Conservation (phyloP, 2,888 invertebrate species). For the Chouioia cunea region DNA sequence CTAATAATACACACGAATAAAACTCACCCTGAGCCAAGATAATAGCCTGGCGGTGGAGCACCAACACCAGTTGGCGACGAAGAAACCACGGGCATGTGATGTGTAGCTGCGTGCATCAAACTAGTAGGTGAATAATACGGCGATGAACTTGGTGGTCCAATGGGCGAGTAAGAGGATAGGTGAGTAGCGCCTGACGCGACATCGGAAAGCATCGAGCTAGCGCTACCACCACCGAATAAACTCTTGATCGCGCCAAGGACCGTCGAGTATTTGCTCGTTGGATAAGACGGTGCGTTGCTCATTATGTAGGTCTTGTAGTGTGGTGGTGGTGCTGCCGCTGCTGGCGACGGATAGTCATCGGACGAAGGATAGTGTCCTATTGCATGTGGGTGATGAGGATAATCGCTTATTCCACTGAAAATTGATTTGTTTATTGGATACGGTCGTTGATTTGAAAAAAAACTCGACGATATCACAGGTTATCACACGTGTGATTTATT, state of each 20-base stretch:
- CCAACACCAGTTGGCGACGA: neutral
- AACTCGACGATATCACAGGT: too few species aligned
- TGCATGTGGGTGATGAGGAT: slow-evolving; percentile 1
- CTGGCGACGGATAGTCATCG: slow-evolving; percentile 5
- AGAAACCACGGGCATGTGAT: neutral
- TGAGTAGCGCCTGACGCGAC: slow-evolving; percentile 36
- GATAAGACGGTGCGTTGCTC: slow-evolving; percentile 10
- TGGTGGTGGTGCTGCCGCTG: neutral
- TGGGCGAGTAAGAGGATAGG: slow-evolving; percentile 1
- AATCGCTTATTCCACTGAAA: too few species aligned
- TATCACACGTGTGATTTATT: too few species aligned
- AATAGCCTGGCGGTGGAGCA: slow-evolving; percentile 23
- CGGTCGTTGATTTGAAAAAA: too few species aligned
- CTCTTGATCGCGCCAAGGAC: slow-evolving; percentile 45
- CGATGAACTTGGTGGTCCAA: neutral
- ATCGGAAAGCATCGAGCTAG: slow-evolving; percentile 10
- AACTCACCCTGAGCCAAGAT: slow-evolving; percentile 36
- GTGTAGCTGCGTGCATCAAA: slow-evolving; percentile 3
- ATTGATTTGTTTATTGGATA: too few species aligned
- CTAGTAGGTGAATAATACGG: slow-evolving; percentile 18
- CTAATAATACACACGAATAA: too few species aligned
- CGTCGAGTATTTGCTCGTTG: slow-evolving; percentile 37
- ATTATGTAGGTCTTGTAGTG: slow-evolving; percentile 41
- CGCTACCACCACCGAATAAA: slow-evolving; percentile 35
- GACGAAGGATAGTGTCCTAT: neutral